phyloP scores from a whole-genome alignment of 2,113 vertebrate species.

The Ellobius talpinus region DNA sequence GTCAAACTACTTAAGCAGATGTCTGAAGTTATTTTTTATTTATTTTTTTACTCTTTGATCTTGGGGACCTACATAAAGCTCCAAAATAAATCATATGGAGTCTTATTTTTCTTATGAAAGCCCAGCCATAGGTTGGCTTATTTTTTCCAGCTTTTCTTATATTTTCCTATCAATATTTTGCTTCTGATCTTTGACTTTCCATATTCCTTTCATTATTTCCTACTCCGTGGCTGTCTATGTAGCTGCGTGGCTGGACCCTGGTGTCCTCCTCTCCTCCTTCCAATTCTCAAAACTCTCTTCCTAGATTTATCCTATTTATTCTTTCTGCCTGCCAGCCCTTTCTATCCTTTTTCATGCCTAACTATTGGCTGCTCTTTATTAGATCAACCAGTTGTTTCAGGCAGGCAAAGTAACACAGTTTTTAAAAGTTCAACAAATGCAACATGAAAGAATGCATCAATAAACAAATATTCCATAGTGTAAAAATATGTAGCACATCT shows the following conservation, averaged over 20 bases:
- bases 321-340: background rate
- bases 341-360: background rate
- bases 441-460: background rate
- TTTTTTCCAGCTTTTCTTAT: background rate
- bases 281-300: background rate
- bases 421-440: background rate
- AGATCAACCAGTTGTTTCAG: background rate
- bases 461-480: background rate
- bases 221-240: background rate
- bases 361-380: background rate
- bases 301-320: background rate
- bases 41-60: background rate
- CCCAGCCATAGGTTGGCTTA: background rate
- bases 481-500: background rate
- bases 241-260: background rate
- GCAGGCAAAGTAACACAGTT: background rate
- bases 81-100: too few species aligned
- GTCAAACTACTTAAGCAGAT: background rate
- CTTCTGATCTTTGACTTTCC: background rate
- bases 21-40: background rate
- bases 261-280: background rate
- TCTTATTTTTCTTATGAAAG: background rate
- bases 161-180: background rate
- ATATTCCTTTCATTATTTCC: background rate
- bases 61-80: background rate